Evolutionary conservation across 1,140 invertebrate species (phyloP), one percentile per base, ranked within the genome.

Genomic region (Microplitis mediator): DNA sequence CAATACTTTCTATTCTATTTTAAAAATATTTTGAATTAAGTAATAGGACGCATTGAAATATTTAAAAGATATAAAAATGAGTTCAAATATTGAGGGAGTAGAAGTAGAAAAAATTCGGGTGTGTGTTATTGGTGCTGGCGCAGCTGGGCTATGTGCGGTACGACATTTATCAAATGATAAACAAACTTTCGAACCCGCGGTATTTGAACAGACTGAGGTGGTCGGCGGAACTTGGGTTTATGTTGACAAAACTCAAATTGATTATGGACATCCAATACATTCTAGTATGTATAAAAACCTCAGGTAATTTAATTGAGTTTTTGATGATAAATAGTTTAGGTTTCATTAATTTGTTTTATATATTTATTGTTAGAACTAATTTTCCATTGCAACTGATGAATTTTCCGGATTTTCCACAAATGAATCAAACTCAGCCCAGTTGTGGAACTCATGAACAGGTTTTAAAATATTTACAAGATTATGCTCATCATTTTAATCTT

Each of bases 81-180:
- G 63, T 76, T 79, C 79, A 79, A 80, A 79, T 35, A 51, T 35
- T 64, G 5, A 45, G 31, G 14, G 11, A 14, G 8, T 6, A 0
- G 14, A 60, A 51, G 13, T 11, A 3, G 14, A 4, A 52, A 79
- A 77, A 72, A 86, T 85, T 74, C 88, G 89, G 39, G 89, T 92
- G 5, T 91, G 90, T 76, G 90, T 95, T 6, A 90, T 96, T 71
- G 94, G 94, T 11, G 93, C 92, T 5, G 94, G 94, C 3, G 93
- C 93, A 1, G 92, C 92, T 0, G 95, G 95, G 0, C 84, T 96
- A 9, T 92, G 91, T 77, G 90, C 93, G 0, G 89, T 90, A 1
- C 89, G 90, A 45, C 91, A 93, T 71, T 81, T 90, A 35, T 75
- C 81, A 32, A 60, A 51, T 35, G 77, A 82, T 74, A 71, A 73